Evolutionary conservation across 2,888 invertebrate species (phyloP).

Genomic region (Cryptosula pallasiana): DNA sequence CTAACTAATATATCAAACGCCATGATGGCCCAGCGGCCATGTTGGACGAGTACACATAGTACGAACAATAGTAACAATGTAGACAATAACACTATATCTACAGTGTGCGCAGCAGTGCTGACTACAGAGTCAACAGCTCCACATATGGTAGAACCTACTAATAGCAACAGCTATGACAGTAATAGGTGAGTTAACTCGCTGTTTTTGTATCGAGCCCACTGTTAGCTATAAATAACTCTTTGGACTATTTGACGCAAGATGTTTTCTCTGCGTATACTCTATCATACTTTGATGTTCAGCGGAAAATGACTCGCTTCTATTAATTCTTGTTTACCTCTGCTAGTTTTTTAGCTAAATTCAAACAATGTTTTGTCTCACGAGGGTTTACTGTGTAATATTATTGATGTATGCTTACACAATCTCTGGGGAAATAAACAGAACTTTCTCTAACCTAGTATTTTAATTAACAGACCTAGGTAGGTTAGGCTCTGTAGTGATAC

Average conservation of each 20-base stretch:
- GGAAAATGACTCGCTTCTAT: neutral
- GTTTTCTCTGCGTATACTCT: too few relatives aligned
- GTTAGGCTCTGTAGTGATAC: too few relatives aligned
- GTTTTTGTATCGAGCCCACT: too few relatives aligned
- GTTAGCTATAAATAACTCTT: neutral
- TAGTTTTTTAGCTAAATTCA: neutral
- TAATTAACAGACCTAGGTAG: too few relatives aligned
- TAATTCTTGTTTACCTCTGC: neutral
- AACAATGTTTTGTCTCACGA: neutral
- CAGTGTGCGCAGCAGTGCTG: neutral
- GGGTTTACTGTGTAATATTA: neutral
- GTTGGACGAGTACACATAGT: neutral
- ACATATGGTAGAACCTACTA: neutral
- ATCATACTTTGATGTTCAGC: neutral
- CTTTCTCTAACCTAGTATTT: too few relatives aligned
- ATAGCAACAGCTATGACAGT: neutral
- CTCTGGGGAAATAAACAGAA: too few relatives aligned
- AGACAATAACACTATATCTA: neutral
- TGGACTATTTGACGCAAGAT: too few relatives aligned
- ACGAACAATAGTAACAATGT: neutral
- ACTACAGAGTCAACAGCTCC: neutral
- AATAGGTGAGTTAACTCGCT: neutral
- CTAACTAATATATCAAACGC: neutral
- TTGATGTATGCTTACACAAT: neutral
- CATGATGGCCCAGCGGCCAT: neutral